Evolutionary conservation across 2,888 invertebrate genomes (phyloP), one percentile per base, ranked within the genome.

Genomic region (Sinohyriopsis cumingii): DNA sequence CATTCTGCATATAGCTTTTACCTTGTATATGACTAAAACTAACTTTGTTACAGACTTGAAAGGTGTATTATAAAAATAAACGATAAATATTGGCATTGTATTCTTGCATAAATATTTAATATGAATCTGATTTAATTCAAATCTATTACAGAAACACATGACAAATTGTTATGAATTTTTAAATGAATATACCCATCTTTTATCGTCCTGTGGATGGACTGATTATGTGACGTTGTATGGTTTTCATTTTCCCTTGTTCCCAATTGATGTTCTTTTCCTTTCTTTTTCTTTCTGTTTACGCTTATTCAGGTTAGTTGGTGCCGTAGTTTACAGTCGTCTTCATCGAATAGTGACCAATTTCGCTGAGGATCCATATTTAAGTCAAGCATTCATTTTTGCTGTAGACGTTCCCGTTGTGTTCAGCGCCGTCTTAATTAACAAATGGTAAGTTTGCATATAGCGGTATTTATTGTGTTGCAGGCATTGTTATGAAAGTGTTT

Each of bases 401-500:
- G 71, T 84, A 33, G 86, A 84, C 70, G 68, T 84, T 60, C 82
- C 85, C 12, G 77, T 86, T 20, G 79, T 82, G 19, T 81, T 81
- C 73, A 77, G 82, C 5, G 82, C 84, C 45, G 69, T 86, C 45
- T 72, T 84, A 55, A 80, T 86, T 59, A 85, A 84, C 64, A 85
- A 84, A 82, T 85, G 86, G 86, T 86, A 75, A 77, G 78, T 45
- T 45, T 45, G 9, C 45, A 45, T 45, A 45, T 4, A 15, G 15
- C 9, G 3, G 45, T 45, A 12, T 45, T 45, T 45, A 45, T 45
- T 12, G 45, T 45, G 45, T 15, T 45, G 45, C 45, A 45, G 45
- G 2, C 45, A 12, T 45, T 45, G 15, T 45, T 45, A 45, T 45
- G 9, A 45, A 45, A 15, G 45, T 45, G 45, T 12, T 33, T 33